Percentiles rank a stretch among this genome's conserved stretches.
These are phyloP conservation scores for Bombus soroeensis DNA, from an alignment of 1,140 invertebrate genomes.

Conservation along the genomic window DNA sequence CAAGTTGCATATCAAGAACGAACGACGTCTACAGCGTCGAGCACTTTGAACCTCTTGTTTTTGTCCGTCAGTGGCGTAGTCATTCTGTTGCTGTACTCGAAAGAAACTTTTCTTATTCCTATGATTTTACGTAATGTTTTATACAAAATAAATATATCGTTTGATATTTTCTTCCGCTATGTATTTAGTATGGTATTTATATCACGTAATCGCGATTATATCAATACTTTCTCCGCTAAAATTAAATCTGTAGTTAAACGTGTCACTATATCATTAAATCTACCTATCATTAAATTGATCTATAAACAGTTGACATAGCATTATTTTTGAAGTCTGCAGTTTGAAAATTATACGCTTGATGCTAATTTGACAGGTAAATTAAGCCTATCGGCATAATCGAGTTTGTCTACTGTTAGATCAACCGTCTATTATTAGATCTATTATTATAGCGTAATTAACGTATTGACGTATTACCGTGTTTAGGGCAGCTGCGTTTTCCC, in stretches of 20 bases:
- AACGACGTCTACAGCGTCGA: not conserved
- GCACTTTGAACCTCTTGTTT: conserved; percentile 3
- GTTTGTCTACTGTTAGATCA: not conserved
- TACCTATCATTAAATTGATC: not conserved
- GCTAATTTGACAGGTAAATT: not conserved
- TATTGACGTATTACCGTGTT: not conserved
- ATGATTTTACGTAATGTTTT: not conserved
- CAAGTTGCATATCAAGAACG: not conserved
- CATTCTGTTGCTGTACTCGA: not conserved
- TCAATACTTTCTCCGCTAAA: not conserved
- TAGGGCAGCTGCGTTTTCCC: not conserved
- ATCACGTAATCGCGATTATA: not conserved
- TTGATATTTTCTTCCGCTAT: no score
- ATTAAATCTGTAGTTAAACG: not conserved
- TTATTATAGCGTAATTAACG: not conserved
- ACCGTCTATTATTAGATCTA: not conserved
- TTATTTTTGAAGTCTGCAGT: not conserved
- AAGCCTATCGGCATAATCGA: not conserved
- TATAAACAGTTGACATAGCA: not conserved
- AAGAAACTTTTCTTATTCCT: not conserved
- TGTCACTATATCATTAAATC: not conserved
- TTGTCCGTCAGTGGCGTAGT: not conserved
- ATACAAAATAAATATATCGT: no score
- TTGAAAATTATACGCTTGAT: not conserved
- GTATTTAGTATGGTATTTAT: not conserved